Evolutionary conservation across 2,113 vertebrate genomes (phyloP).

Genomic region (Phrynocephalus versicolor): DNA sequence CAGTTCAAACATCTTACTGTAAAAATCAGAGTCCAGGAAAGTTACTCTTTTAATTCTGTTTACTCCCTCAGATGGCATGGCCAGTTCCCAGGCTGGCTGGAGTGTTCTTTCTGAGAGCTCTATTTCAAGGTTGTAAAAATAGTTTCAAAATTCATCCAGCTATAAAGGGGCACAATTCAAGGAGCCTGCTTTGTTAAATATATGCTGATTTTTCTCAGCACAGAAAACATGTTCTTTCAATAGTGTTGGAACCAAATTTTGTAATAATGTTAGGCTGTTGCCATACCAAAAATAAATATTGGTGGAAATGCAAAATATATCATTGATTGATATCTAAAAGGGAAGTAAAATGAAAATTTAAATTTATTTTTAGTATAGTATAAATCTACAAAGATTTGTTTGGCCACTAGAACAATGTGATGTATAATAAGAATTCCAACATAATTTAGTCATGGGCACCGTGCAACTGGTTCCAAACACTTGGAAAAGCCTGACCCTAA

Average conservation of each 20-base stretch:
- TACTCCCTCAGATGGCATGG: too few species aligned
- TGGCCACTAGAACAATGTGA: background rate
- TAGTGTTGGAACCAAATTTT: slow-evolving; percentile 47
- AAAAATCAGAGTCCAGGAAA: too few species aligned
- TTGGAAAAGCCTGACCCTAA: background rate
- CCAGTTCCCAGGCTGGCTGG: too few species aligned
- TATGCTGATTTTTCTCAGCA: slow-evolving; percentile 21
- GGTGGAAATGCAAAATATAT: slow-evolving; percentile 47
- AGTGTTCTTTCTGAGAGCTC: too few species aligned
- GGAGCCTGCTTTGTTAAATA: background rate
- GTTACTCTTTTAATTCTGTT: too few species aligned
- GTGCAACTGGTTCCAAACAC: background rate
- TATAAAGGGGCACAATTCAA: slow-evolving; percentile 45
- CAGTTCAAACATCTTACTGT: background rate
- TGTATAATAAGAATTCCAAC: background rate
- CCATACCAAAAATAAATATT: slow-evolving; percentile 28
- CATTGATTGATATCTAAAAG: slow-evolving; percentile 54
- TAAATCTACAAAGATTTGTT: background rate
- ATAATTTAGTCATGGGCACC: background rate
- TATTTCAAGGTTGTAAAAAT: background rate
- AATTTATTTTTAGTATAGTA: background rate
- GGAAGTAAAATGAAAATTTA: slow-evolving; percentile 52
- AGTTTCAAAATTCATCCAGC: background rate
- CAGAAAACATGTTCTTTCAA: slow-evolving; percentile 29
- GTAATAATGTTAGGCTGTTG: slow-evolving; percentile 51